Conservation (phyloP, 2,888 invertebrate species). For the Dinocampus coccinellae region DNA sequence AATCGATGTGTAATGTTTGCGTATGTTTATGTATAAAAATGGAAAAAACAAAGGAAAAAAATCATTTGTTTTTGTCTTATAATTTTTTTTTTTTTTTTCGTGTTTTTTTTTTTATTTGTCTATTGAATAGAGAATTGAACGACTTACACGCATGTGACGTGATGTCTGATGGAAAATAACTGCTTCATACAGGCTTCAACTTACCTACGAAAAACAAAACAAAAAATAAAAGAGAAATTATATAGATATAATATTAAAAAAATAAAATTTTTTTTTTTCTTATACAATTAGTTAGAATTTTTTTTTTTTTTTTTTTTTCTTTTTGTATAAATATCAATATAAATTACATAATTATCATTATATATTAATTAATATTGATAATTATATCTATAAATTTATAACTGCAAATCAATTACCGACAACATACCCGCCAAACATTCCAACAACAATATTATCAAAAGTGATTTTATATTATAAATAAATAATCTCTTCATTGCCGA, state of each 20-base stretch:
- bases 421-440: slow-evolving; percentile 39
- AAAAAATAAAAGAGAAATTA: background rate
- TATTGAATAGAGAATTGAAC: background rate
- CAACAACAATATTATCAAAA: slow-evolving; percentile 47
- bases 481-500: slow-evolving; percentile 60
- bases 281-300: no score
- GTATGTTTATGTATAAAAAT: no score
- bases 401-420: slow-evolving; percentile 27
- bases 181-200: background rate
- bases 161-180: background rate
- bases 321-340: background rate
- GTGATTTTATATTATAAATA: slow-evolving; percentile 17
- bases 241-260: background rate
- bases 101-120: no score
- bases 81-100: no score
- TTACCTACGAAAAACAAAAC: slow-evolving; percentile 30
- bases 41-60: no score
- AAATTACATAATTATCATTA: background rate
- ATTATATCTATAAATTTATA: background rate
- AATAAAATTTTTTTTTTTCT: no score
- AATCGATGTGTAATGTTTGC: no score
- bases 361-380: background rate
- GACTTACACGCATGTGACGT: slow-evolving; percentile 3
- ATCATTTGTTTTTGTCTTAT: no score
- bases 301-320: background rate